A percentile compares a stretch with the other conserved stretches of the same genome.
Conservation (phyloP, 2,113 vertebrate genomes). For the Eretmochelys imbricata region DNA sequence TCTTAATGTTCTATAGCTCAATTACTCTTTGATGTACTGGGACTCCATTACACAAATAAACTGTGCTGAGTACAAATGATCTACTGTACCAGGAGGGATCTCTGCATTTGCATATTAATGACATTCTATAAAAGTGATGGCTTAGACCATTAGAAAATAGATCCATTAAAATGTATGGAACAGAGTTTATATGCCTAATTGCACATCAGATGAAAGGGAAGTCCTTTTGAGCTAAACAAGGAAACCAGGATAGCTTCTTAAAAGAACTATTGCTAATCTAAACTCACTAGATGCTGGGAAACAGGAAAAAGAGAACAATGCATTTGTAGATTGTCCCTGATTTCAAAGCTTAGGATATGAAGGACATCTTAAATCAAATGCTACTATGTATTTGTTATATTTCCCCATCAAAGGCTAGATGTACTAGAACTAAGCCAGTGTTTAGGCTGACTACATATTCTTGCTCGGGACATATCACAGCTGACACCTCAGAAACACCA, state of each 20-base stretch:
- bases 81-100: background rate
- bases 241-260: background rate
- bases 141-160: background rate
- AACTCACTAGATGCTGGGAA: background rate
- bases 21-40: background rate
- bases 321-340: background rate
- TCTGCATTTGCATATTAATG: slow-evolving; percentile 25
- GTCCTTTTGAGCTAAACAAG: background rate
- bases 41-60: background rate
- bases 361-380: background rate
- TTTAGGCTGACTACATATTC: background rate
- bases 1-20: background rate
- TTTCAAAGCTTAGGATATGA: background rate
- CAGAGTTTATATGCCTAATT: background rate
- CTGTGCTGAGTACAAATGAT: background rate
- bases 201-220: background rate
- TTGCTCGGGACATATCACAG: background rate
- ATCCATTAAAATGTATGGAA: background rate
- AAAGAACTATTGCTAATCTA: background rate
- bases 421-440: background rate
- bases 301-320: background rate
- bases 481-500: background rate
- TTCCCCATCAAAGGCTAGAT: background rate
- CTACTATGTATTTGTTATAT: background rate
- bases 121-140: background rate